Evolutionary conservation across 1,140 invertebrate species (phyloP).

Genomic region (Drosophila eugracilis): DNA sequence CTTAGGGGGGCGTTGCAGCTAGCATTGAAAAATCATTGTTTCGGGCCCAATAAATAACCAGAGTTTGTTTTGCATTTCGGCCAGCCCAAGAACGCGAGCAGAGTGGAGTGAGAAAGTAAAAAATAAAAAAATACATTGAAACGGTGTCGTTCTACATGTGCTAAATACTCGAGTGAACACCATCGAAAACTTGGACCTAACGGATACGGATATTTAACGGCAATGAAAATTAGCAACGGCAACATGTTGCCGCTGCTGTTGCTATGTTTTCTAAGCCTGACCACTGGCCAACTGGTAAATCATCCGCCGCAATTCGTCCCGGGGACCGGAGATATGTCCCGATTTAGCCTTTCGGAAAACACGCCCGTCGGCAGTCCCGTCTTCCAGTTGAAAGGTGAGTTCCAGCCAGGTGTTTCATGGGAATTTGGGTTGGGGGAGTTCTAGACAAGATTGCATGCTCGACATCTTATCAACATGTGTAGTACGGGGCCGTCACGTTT

Average conservation of each 20-base stretch:
- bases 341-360: slow-evolving; percentile 90
- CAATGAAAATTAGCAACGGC: slow-evolving; percentile 72
- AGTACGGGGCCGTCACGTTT: slow-evolving; percentile 48
- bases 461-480: slow-evolving; percentile 48
- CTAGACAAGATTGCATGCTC: slow-evolving; percentile 35
- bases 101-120: slow-evolving; percentile 2
- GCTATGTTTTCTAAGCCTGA: slow-evolving; percentile 30
- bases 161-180: slow-evolving; percentile 69
- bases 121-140: slow-evolving; percentile 10
- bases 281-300: slow-evolving; percentile 86
- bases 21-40: slow-evolving; percentile 65
- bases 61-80: slow-evolving; percentile 51
- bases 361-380: slow-evolving; percentile 91
- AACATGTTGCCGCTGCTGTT: slow-evolving; percentile 67
- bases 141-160: slow-evolving; percentile 62
- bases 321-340: slow-evolving; percentile 90
- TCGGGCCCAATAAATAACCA: slow-evolving; percentile 34
- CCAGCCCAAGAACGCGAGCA: slow-evolving; percentile 28
- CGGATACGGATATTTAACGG: slow-evolving; percentile 70
- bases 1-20: slow-evolving; percentile 42
- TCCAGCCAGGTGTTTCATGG: slow-evolving; percentile 5
- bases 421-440: slow-evolving; percentile 1
- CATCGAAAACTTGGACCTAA: slow-evolving; percentile 63
- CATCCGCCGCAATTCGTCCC: slow-evolving; percentile 90
- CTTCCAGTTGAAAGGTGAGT: slow-evolving; percentile 89